Percentiles rank a stretch among this genome's conserved stretches.
Conservation (phyloP, 2,797 vertebrate species). For the Manis crassicaudata region DNA sequence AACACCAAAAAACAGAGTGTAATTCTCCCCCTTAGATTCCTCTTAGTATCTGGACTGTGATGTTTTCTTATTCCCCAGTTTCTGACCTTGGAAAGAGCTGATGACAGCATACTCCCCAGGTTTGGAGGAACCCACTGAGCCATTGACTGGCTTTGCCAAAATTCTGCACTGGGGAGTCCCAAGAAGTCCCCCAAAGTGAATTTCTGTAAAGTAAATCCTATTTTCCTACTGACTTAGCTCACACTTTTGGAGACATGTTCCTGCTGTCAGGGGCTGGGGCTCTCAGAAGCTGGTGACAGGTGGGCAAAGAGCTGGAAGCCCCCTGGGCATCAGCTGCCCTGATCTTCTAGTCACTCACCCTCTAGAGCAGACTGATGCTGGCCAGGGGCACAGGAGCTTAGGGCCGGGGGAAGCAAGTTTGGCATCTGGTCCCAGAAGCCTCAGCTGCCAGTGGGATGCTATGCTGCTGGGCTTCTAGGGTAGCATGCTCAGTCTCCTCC, state of each 20-base stretch:
- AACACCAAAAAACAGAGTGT: neutral
- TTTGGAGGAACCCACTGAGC: slow-evolving; percentile 55
- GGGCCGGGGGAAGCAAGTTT: slow-evolving; percentile 59
- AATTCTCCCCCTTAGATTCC: neutral
- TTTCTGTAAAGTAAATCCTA: slow-evolving; percentile 70
- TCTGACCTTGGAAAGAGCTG: slow-evolving; percentile 21
- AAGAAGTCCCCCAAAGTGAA: slow-evolving; percentile 47
- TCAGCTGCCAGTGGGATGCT: slow-evolving; percentile 50
- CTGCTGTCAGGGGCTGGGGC: slow-evolving; percentile 65
- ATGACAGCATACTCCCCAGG: neutral
- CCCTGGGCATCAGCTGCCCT: slow-evolving; percentile 35
- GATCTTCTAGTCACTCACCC: slow-evolving; percentile 34
- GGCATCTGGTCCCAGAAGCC: slow-evolving; percentile 75
- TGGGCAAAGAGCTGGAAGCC: slow-evolving; percentile 49
- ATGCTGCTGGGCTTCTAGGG: neutral
- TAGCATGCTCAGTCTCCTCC: neutral
- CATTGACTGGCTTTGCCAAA: slow-evolving; percentile 40
- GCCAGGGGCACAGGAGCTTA: slow-evolving; percentile 43
- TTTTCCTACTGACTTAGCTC: slow-evolving; percentile 73
- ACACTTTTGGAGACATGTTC: slow-evolving; percentile 43
- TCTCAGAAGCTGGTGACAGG: slow-evolving; percentile 64
- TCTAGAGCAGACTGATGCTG: slow-evolving; percentile 55
- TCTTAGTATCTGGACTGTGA: neutral
- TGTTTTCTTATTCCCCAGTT: slow-evolving; percentile 37
- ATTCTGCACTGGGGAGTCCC: slow-evolving; percentile 42